phyloP scores from a whole-genome alignment of 2,113 vertebrate genomes.

The Chlamydotis undulata region DNA sequence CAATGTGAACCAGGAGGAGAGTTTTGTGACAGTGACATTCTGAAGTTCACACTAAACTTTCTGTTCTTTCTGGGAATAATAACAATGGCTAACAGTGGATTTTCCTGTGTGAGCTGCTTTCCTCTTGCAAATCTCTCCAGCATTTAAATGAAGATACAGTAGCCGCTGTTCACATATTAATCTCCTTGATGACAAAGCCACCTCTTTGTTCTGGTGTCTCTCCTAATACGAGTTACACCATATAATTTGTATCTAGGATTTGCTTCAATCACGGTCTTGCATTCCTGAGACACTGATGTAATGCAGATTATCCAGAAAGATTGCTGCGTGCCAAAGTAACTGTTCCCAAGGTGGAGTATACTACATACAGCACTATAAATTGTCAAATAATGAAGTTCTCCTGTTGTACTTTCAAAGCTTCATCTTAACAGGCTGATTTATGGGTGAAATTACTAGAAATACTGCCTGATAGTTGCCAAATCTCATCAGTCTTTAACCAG shows the following conservation, averaged over 20 bases:
- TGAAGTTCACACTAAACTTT: slow-evolving; percentile 35
- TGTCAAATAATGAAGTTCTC: slow-evolving; percentile 60
- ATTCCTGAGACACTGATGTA: slow-evolving; percentile 68
- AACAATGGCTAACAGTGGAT: slow-evolving; percentile 39
- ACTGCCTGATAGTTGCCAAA: slow-evolving; percentile 28
- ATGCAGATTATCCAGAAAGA: slow-evolving; percentile 67
- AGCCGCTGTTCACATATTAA: slow-evolving; percentile 58
- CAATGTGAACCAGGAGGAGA: background rate
- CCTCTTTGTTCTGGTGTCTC: slow-evolving; percentile 58
- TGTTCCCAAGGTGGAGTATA: slow-evolving; percentile 53
- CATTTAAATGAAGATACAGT: slow-evolving; percentile 60
- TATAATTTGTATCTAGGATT: slow-evolving; percentile 67
- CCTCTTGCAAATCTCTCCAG: slow-evolving; percentile 41
- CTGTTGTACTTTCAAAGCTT: slow-evolving; percentile 55
- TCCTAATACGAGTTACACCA: slow-evolving; percentile 38
- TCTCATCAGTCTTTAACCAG: slow-evolving; percentile 43
- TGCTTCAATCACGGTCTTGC: slow-evolving; percentile 55
- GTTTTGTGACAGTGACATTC: background rate
- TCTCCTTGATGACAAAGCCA: slow-evolving; percentile 64
- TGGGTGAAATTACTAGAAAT: slow-evolving; percentile 52
- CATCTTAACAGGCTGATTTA: slow-evolving; percentile 57
- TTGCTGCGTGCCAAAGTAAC: slow-evolving; percentile 57
- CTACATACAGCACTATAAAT: slow-evolving; percentile 33
- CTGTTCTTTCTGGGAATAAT: slow-evolving; percentile 38
- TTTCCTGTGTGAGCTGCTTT: slow-evolving; percentile 45